Base-by-base conservation (phyloP, 2,113 vertebrate genomes). In the Phylloscopus trochilus region DNA sequence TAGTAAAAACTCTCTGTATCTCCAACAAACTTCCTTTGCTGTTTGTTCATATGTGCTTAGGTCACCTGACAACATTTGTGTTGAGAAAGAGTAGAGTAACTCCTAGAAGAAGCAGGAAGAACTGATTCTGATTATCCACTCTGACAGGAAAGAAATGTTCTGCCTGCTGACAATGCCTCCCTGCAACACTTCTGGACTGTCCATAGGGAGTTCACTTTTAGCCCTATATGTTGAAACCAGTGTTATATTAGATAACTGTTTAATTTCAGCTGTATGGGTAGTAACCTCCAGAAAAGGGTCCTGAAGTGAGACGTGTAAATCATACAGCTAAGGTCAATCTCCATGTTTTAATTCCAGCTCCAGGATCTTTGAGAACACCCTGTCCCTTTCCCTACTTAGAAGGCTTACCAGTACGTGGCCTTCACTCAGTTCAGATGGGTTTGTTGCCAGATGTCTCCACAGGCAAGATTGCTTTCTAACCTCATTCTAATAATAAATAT, bases 401-500 rank as follows among this genome's bases (percentile, higher is more conserved):
- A 90, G 56, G 62, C 33, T 84, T 91, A 58, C 83, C 83, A 80
- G 51, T 55, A 69, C 92, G 83, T 73, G 87, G 89, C 82, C 78
- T 63, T 51, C 2, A 15, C 78, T 95, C 79, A 13, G 35, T 66
- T 94, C 82, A 46, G 67, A 91, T 59, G 78, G 43, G 72, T 95
- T 90, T 77, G 67, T 44, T 96, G 87, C 95, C 94, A 96, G 93
- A 95, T 90, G 82, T 77, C 75, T 96, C 84, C 70, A 73, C 90
- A 95, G 78, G 63, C 84, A 93, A 91, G 84, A 80, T 10, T 95
- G 55, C 82, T 91, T 90, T 74, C 85, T 95, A 96, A 80, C 75
- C 55, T 94, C 95, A 93, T 91, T 91, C 90, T 93, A 91, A 90
- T 80, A 86, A 95, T 93, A 95, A 95, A 92, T 70, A 88, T 6